Conservation (phyloP, 2,113 vertebrate genomes). For the Prochilodus magdalenae region DNA sequence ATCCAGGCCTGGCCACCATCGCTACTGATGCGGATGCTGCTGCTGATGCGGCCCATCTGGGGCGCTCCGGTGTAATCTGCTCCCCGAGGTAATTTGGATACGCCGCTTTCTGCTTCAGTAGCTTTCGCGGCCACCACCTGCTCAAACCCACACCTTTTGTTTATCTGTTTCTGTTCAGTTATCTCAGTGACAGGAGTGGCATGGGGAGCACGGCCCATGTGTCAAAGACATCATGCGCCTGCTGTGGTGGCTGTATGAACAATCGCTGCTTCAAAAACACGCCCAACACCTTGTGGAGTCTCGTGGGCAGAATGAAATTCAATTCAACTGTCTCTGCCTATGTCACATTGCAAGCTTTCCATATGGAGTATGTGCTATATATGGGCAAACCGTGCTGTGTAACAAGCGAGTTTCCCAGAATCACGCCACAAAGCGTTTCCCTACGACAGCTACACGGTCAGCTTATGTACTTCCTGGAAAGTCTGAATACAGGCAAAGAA, state of each 20-base stretch:
- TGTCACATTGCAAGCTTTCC: not conserved
- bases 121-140: conserved; percentile 71
- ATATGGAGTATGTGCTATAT: not conserved
- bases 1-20: conserved; percentile 14
- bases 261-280: conserved; percentile 18
- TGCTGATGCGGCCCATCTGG: conserved; percentile 67
- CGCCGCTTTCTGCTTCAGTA: conserved; percentile 70
- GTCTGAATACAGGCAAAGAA: conserved; percentile 15
- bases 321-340: not conserved
- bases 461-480: not conserved
- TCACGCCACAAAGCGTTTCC: not conserved
- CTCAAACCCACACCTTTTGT: conserved; percentile 58
- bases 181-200: conserved; percentile 37
- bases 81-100: conserved; percentile 71
- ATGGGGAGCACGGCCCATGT: conserved; percentile 12
- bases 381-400: not conserved
- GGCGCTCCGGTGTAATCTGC: conserved; percentile 63
- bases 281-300: conserved; percentile 17
- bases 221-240: conserved; percentile 22
- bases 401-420: not conserved
- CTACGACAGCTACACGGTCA: not conserved
- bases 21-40: conserved; percentile 44
- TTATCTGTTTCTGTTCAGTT: conserved; percentile 54
- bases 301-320: conserved; percentile 8
- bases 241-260: conserved; percentile 16